Evolutionary conservation across 2,888 invertebrate species (phyloP), one percentile per base, ranked within the genome.

Genomic region (Thecocarcelia acutangulata): DNA sequence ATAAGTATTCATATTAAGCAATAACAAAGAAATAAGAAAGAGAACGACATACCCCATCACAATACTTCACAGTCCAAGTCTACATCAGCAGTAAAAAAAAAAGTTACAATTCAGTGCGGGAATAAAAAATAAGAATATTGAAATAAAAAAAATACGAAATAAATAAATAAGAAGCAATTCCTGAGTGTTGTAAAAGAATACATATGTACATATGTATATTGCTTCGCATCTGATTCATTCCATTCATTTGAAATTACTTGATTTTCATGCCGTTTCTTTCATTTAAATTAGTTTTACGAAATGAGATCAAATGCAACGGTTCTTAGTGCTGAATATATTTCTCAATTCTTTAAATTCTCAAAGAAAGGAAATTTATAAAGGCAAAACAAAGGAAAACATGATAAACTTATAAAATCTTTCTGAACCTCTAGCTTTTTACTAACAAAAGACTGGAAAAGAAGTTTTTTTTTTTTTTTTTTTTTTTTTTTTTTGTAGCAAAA

Each of bases 41-140:
- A 28, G 44, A 54, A 50, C 66, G 50, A 68, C 68, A 52, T 44
- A 33, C 52, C 64, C 58, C 68, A 58, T 61, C 24, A 64, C 17
- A 24, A 3, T 11, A 54, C 6, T 15, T 40, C 19, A 21, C 17
- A 13, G 9, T 19, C 13, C 40, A 17, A 73, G 44, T 52, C 44
- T 9, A 50, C 48, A 59, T 19, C 63, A 68, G 50, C 59, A 52
- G 46, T 59, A 58, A 75, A 56, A 58, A 73, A 58, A 75, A 56
- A 58, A 73, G 56, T 64, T 69, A 48, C 50, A 70, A 70, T 78
- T 82, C 74, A 70, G 70, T 74, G 69, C 69, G 64, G 74, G 69
- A 74, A 66, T 48, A 72, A 68, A 50, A 50, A 77, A 12, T 56
- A 37, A 74, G 33, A 33, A 46, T 40, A 69, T 44, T 44, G n/a